phyloP scores from a whole-genome alignment of 2,888 invertebrate species.

The Andrena trimmerana region DNA sequence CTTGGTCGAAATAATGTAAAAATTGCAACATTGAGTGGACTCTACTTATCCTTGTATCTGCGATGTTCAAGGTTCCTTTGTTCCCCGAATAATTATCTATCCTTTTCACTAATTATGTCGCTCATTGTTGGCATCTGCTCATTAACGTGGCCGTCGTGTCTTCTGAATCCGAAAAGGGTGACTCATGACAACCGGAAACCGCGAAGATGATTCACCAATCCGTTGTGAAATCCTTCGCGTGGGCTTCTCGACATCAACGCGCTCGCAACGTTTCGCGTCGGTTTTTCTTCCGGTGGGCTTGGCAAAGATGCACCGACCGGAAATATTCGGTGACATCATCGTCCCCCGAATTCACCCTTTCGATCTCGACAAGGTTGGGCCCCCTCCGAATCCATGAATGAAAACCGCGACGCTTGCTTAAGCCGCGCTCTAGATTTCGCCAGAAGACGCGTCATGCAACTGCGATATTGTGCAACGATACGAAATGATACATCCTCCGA shows the following conservation, averaged over 20 bases:
- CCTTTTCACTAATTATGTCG: background rate
- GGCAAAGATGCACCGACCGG: slow-evolving; percentile 24
- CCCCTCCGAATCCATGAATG: slow-evolving; percentile 23
- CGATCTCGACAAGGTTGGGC: background rate
- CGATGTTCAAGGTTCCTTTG: background rate
- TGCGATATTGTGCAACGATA: slow-evolving; percentile 4
- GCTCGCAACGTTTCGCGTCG: slow-evolving; percentile 15
- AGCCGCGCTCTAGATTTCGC: slow-evolving; percentile 25
- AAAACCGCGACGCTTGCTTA: slow-evolving; percentile 2
- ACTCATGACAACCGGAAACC: slow-evolving; percentile 57
- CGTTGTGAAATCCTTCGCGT: slow-evolving; percentile 53
- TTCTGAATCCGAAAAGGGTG: slow-evolving; percentile 24
- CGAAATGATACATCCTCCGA: slow-evolving; percentile 15
- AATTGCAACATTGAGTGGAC: background rate
- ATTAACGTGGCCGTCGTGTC: background rate
- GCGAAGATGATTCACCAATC: slow-evolving; percentile 58
- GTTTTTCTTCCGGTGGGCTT: slow-evolving; percentile 32
- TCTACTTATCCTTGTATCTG: too few species aligned
- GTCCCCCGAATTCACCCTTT: slow-evolving; percentile 19
- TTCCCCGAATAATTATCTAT: background rate
- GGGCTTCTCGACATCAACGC: slow-evolving; percentile 1
- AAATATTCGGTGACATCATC: slow-evolving; percentile 48
- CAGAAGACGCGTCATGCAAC: slow-evolving; percentile 14
- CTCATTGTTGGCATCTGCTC: background rate
- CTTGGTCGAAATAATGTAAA: background rate